phyloP scores from a whole-genome alignment of 2,888 invertebrate genomes.

The Nasonia oneida region DNA sequence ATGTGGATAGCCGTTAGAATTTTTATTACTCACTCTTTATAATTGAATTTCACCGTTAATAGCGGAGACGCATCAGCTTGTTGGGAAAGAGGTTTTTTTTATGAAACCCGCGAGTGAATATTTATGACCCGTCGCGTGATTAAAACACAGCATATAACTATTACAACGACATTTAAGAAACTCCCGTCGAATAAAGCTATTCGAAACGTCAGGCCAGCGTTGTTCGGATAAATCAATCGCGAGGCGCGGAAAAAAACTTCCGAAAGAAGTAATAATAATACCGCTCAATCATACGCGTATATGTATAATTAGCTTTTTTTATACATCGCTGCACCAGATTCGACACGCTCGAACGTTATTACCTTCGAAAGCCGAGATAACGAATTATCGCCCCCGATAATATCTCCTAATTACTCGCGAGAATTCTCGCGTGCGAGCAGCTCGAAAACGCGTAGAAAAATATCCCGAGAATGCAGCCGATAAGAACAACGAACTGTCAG shows the following conservation, averaged over 20 bases:
- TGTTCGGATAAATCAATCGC: not conserved
- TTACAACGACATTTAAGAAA: constrained; percentile 4
- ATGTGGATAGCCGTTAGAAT: not conserved
- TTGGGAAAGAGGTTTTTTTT: no score
- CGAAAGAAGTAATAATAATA: not conserved
- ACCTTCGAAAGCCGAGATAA: no score
- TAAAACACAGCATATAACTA: not conserved
- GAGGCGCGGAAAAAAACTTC: not conserved
- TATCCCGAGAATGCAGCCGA: no score
- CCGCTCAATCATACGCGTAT: not conserved
- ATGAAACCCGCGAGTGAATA: not conserved
- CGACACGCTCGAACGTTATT: no score
- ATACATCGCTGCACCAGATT: no score
- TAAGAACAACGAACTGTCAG: not conserved
- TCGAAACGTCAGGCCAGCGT: not conserved
- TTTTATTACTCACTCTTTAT: not conserved
- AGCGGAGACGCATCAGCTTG: not conserved
- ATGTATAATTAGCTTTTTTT: not conserved
- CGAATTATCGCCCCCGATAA: no score
- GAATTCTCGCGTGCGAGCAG: no score
- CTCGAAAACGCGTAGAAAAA: no score
- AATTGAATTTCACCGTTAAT: constrained; percentile 31
- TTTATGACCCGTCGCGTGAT: not conserved
- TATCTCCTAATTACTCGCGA: no score
- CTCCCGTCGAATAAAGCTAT: not conserved